Conservation (phyloP, 1,140 invertebrate species). For the Plodia interpunctella region DNA sequence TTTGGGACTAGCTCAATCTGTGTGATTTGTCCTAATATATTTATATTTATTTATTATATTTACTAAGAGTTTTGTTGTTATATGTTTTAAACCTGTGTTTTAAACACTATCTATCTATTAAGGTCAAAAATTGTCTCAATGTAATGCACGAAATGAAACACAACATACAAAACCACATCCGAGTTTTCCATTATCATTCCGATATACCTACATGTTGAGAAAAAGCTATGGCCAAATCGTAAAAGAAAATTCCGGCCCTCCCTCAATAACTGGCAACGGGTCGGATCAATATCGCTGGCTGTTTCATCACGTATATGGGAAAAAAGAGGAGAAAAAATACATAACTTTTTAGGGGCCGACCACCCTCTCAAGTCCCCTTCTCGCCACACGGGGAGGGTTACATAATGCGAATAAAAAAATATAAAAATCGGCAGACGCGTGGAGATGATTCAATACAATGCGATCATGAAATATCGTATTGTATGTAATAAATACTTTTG, state of each 20-base stretch:
- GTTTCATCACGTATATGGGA: constrained; percentile 72
- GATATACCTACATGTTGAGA: background rate
- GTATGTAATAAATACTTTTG: constrained; percentile 56
- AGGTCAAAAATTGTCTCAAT: constrained; percentile 11
- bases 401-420: constrained; percentile 37
- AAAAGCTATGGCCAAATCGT: background rate
- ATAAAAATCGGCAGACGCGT: constrained; percentile 57
- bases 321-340: constrained; percentile 76
- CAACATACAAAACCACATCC: background rate
- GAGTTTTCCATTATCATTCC: background rate
- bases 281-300: constrained; percentile 65
- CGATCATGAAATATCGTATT: constrained; percentile 63
- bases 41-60: too few relatives aligned
- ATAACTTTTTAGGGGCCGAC: constrained; percentile 72
- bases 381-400: constrained; percentile 12
- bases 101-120: too few relatives aligned
- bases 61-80: too few relatives aligned
- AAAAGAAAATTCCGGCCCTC: background rate
- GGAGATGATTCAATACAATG: constrained; percentile 41
- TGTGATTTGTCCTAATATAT: too few relatives aligned
- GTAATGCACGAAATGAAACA: too few relatives aligned
- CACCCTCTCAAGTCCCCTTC: constrained; percentile 32
- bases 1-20: too few relatives aligned
- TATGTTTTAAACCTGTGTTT: too few relatives aligned
- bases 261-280: constrained; percentile 31